Percentiles rank a stretch among this genome's conserved stretches.
Conservation (phyloP, 2,888 invertebrate species). For the Xestia c-nigrum region DNA sequence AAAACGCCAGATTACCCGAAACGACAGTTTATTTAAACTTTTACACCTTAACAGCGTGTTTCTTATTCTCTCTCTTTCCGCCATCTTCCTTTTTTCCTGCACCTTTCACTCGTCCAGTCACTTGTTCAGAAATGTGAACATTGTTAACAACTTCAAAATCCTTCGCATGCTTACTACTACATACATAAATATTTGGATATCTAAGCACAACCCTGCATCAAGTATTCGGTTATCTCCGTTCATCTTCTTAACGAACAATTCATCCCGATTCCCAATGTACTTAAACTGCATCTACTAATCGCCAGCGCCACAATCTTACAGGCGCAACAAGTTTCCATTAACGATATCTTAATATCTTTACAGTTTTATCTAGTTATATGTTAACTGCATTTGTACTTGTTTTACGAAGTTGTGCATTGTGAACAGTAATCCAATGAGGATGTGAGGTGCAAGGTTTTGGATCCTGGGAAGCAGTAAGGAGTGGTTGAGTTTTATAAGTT, state of each 20-base stretch:
- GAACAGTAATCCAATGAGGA: slow-evolving; percentile 13
- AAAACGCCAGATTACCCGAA: neutral
- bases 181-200: neutral
- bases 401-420: slow-evolving; percentile 13
- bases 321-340: slow-evolving; percentile 47
- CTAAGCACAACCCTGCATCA: neutral
- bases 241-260: neutral
- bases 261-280: neutral
- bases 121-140: too few relatives aligned
- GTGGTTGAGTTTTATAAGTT: neutral
- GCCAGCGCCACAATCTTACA: slow-evolving; percentile 1
- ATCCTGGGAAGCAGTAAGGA: neutral
- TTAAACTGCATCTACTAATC: slow-evolving; percentile 2
- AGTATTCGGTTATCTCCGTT: too few relatives aligned
- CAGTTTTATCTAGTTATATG: slow-evolving; percentile 15
- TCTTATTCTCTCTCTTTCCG: neutral
- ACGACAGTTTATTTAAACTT: neutral
- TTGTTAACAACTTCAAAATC: too few relatives aligned
- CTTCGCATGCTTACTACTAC: neutral
- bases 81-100: neutral
- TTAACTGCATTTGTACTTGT: slow-evolving; percentile 13
- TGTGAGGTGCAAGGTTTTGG: neutral
- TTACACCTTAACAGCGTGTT: neutral
- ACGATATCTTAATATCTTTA: slow-evolving; percentile 35
- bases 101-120: neutral